These are phyloP conservation scores for Aptenodytes patagonicus DNA, from an alignment of 2,113 vertebrate genomes.

Conservation along the genomic window DNA sequence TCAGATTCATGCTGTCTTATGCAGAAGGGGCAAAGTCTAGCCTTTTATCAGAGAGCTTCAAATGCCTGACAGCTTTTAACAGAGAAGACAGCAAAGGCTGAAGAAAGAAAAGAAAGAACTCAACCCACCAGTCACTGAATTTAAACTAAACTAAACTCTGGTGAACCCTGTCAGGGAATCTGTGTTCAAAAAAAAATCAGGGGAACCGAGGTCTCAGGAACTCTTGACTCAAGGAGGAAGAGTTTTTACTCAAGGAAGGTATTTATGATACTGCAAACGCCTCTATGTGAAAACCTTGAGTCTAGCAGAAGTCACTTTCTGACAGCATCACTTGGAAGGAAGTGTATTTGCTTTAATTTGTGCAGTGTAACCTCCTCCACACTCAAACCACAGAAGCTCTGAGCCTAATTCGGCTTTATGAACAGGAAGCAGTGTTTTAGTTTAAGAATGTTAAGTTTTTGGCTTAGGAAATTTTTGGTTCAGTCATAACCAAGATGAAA, in stretches of 20 bases:
- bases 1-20: background rate
- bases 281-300: background rate
- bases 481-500: background rate
- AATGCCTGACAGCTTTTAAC: background rate
- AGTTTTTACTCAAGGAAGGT: background rate
- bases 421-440: background rate
- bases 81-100: background rate
- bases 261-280: slow-evolving; percentile 5
- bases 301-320: slow-evolving; percentile 38
- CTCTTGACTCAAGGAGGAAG: background rate
- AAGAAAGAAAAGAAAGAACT: slow-evolving; percentile 11
- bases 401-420: background rate
- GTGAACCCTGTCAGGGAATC: background rate
- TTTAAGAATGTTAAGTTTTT: slow-evolving; percentile 22
- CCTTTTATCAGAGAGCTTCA: background rate
- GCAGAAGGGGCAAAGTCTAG: background rate
- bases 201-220: background rate
- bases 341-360: slow-evolving; percentile 55
- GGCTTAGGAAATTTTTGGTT: slow-evolving; percentile 13
- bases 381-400: slow-evolving; percentile 19
- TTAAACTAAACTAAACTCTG: slow-evolving; percentile 33
- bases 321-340: slow-evolving; percentile 28
- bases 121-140: slow-evolving; percentile 1
- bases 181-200: slow-evolving; percentile 4
- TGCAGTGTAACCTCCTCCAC: slow-evolving; percentile 25